Base-by-base conservation (phyloP, 2,113 vertebrate genomes). In the Marcusenius ussheri region DNA sequence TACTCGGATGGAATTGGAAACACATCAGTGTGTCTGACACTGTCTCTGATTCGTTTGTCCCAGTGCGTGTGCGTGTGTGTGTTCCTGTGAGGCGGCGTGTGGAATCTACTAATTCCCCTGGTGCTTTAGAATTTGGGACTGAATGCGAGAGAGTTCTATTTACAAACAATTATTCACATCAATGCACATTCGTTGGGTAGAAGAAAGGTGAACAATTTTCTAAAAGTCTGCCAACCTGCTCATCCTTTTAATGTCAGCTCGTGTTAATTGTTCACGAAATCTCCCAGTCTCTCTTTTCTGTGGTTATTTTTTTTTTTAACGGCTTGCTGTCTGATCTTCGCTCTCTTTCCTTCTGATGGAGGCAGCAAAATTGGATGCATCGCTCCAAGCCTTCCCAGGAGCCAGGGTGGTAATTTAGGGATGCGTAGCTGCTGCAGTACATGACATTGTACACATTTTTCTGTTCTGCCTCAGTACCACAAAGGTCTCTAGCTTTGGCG, bases 391-490 rank as follows among this genome's bases (percentile, higher is more conserved):
- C 39, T 49, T 47, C 46, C 42, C 24, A 5, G 39, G 83, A 24
- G 46, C n/a, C 24, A n/a, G 45, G 46, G 8, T 80, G n/a, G 46
- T 89, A 85, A 47, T 66, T 66, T 27, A 17, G 21, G 39, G 24
- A 17, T 49, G 1, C 24, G 31, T 88, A 11, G n/a, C 13, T 90
- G 42, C 42, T 35, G 87, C 50, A 62, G 70, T 53, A 35, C n/a
- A 19, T 39, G 91, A 89, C 85, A 19, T 80, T 88, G 89, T 88
- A 39, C 50, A 88, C 86, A 90, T 58, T 58, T 46, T 84, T 66
- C 87, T 90, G 90, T 90, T 83, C 70, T 88, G 87, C 88, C 80
- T 88, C 89, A 89, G 47, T 50, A 89, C 49, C 90, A 89, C 74
- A 77, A 89, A 89, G 74, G 70, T 89, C 45, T 77, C 27, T 35